Percentiles rank a stretch among this genome's conserved stretches.
phyloP scores from a whole-genome alignment of 1,140 invertebrate species.

The Papilio polyxenes region DNA sequence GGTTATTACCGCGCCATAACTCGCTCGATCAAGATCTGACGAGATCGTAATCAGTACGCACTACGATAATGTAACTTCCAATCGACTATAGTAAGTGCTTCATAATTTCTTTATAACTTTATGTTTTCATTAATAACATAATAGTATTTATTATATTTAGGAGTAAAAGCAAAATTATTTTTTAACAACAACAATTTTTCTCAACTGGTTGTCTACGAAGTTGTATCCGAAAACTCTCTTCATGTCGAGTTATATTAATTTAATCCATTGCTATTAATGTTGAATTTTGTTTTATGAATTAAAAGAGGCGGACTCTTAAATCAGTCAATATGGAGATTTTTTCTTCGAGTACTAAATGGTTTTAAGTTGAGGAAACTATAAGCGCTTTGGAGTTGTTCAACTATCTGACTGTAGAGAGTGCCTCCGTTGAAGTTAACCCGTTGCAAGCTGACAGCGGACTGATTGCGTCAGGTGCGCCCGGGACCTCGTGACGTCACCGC shows the following conservation, averaged over 20 bases:
- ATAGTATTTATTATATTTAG: not conserved
- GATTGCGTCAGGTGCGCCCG: slow-evolving; percentile 54
- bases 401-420: not conserved
- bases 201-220: too few relatives aligned
- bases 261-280: too few relatives aligned
- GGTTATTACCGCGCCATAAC: slow-evolving; percentile 38
- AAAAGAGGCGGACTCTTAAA: too few relatives aligned
- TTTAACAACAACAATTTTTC: too few relatives aligned
- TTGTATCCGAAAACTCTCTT: too few relatives aligned
- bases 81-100: not conserved
- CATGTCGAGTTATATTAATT: too few relatives aligned
- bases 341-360: not conserved
- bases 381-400: slow-evolving; percentile 26
- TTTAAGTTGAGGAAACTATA: not conserved
- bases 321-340: not conserved
- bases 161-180: too few relatives aligned
- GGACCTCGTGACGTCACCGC: slow-evolving; percentile 48
- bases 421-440: slow-evolving; percentile 47
- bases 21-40: slow-evolving; percentile 33
- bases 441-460: slow-evolving; percentile 55
- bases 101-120: slow-evolving; percentile 26
- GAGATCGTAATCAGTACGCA: slow-evolving; percentile 30
- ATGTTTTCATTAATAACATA: slow-evolving; percentile 15
- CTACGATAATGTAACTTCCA: slow-evolving; percentile 14
- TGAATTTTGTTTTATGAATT: too few relatives aligned